phyloP scores from a whole-genome alignment of 2,797 vertebrate species.

The Intellagama lesueurii region DNA sequence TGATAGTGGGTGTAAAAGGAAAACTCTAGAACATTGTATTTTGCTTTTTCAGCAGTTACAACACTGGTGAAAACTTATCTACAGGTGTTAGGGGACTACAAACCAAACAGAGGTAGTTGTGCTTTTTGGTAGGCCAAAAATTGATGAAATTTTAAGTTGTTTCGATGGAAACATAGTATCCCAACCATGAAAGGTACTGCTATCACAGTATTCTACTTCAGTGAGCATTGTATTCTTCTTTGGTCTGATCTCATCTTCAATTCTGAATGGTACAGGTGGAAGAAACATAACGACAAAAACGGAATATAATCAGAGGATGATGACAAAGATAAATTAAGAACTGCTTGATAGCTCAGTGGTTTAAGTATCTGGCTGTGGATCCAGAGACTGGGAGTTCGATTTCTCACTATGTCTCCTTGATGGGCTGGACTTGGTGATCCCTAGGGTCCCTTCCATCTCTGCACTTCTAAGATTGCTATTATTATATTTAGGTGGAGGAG shows the following conservation, averaged over 20 bases:
- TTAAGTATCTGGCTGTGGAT: no score
- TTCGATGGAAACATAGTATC: neutral
- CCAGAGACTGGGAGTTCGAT: no score
- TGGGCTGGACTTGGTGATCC: no score
- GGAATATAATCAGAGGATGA: neutral
- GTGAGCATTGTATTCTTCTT: neutral
- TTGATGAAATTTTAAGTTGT: neutral
- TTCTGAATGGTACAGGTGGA: neutral
- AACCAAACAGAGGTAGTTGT: no score
- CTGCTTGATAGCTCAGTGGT: no score
- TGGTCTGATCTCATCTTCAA: neutral
- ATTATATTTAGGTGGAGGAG: neutral
- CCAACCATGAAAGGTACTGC: neutral
- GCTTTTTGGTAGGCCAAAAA: neutral
- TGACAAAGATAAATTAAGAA: neutral
- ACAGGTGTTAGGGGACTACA: neutral
- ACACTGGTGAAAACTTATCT: neutral
- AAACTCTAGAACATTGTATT: neutral
- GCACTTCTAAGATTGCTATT: no score
- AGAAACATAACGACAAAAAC: neutral
- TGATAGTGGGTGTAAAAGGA: neutral
- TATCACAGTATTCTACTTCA: neutral
- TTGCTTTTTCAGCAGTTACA: neutral
- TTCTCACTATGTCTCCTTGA: no score
- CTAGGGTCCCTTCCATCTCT: no score